Evolutionary conservation across 1,140 invertebrate genomes (phyloP).

Genomic region (Littorina saxatilis): DNA sequence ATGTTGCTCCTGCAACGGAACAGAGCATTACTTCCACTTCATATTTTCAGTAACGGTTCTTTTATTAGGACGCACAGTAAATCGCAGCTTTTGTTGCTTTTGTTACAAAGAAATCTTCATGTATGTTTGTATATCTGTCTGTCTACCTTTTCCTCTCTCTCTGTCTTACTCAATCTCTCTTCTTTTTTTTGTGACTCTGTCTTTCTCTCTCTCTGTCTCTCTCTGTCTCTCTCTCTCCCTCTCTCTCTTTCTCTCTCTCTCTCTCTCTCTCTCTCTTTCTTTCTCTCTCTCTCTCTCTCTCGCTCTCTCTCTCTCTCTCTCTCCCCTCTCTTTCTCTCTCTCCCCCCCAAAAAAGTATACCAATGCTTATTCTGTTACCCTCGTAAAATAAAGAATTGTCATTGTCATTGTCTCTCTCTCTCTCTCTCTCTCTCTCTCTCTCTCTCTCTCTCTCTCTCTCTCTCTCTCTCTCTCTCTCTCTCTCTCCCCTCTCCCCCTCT

Average conservation of each 20-base stretch:
- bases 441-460: not conserved
- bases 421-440: not conserved
- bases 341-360: too few species aligned
- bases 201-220: slow-evolving; percentile 22
- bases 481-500: not conserved
- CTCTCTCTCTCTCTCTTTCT: slow-evolving; percentile 3
- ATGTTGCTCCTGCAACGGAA: too few species aligned
- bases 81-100: too few species aligned
- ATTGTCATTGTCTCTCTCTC: too few species aligned
- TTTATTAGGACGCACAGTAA: too few species aligned
- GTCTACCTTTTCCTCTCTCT: not conserved
- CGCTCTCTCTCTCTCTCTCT: not conserved
- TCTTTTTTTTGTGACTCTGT: not conserved
- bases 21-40: too few species aligned
- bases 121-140: slow-evolving; percentile 13
- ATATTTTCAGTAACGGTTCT: too few species aligned
- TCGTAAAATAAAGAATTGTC: too few species aligned
- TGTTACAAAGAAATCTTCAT: too few species aligned
- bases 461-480: not conserved
- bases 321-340: not conserved
- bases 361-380: too few species aligned
- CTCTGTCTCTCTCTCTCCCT: slow-evolving; percentile 14
- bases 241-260: slow-evolving; percentile 9
- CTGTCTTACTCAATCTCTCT: not conserved
- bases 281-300: not conserved